Base-by-base conservation (phyloP, 2,888 invertebrate genomes). In the Eumerus sabulonum region DNA sequence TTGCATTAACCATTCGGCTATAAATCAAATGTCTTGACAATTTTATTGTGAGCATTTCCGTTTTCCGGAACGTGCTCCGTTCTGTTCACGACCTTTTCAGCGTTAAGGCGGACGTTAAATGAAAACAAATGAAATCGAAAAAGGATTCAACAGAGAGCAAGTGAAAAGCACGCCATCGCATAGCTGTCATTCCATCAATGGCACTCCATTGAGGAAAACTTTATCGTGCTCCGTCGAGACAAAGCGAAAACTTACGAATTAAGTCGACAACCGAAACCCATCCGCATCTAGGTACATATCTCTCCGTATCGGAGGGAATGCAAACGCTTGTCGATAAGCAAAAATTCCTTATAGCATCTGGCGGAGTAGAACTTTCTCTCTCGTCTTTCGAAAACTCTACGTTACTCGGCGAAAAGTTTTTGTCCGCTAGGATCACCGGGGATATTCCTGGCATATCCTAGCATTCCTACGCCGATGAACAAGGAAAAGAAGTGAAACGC, bases 1-100 rank as follows among this genome's bases (percentile, higher is more conserved):
- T n/a, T n/a, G n/a, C n/a, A n/a, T n/a, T n/a, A n/a, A n/a, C n/a
- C n/a, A n/a, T 47, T 63, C 36, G 53, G 48, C 19, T 67, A 79
- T 74, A 74, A 79, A 74, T 79, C 74, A 74, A 74, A 63, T 59
- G 60, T 70, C 44, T 64, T 74, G 73, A 73, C 74, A 79, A 79
- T 74, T 79, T 79, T 74, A 79, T 74, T 79, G 59, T 64, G 40
- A 68, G 67, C 53, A 73, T 79, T 67, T 79, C 77, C 73, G 63
- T 27, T 42, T 68, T 59, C 48, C 50, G 53, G 50, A 48, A 44
- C 35, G 40, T 63, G 63, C 18, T 9, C 36, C 17, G 12, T 35
- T 45, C 18, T 2, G n/a, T n/a, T 5, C 42, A 9, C 47, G 27
- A 53, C 19, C 11, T 19, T 36, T 14, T 12, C 18, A 38, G 17